Percentiles rank a stretch among this genome's conserved stretches.
Evolutionary conservation across 2,888 invertebrate species (phyloP).

Genomic region (Perithous albicinctus): DNA sequence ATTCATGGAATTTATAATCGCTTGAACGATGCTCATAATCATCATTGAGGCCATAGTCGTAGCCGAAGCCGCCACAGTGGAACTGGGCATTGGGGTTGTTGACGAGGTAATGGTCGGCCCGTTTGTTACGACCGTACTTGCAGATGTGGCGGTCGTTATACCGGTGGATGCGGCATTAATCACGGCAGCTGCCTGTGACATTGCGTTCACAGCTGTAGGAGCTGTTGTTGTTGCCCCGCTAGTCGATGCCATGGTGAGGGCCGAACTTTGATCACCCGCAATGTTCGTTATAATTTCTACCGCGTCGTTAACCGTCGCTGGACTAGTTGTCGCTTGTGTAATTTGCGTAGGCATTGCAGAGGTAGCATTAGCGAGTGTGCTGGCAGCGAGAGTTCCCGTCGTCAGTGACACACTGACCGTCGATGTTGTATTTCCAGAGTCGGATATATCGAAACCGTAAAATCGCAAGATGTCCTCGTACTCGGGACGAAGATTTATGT

Average conservation of each 20-base stretch:
- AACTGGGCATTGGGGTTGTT: not conserved
- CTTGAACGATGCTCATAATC: constrained; percentile 11
- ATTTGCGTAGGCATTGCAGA: constrained; percentile 35
- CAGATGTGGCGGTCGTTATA: not conserved
- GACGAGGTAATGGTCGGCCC: not conserved
- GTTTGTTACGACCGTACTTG: not conserved
- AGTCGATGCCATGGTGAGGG: constrained; percentile 5
- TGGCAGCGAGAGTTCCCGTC: constrained; percentile 47
- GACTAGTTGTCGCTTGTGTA: constrained; percentile 22
- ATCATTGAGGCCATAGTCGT: constrained; percentile 24
- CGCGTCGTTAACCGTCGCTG: constrained; percentile 51
- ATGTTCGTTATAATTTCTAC: constrained; percentile 46
- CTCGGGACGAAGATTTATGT: constrained; percentile 90
- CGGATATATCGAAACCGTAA: constrained; percentile 91
- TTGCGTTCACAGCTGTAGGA: constrained; percentile 50
- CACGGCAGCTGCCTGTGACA: constrained; percentile 52
- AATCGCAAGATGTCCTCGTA: constrained; percentile 91
- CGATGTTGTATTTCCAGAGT: constrained; percentile 72
- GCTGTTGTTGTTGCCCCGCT: constrained; percentile 25
- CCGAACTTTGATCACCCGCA: constrained; percentile 36
- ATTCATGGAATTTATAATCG: constrained; percentile 53
- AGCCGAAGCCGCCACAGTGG: constrained; percentile 2
- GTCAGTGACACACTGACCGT: constrained; percentile 74
- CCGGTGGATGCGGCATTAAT: constrained; percentile 43
- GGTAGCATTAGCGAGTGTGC: constrained; percentile 30